These are phyloP conservation scores for Streblospio benedicti DNA, from an alignment of 1,140 invertebrate genomes.

Conservation along the genomic window DNA sequence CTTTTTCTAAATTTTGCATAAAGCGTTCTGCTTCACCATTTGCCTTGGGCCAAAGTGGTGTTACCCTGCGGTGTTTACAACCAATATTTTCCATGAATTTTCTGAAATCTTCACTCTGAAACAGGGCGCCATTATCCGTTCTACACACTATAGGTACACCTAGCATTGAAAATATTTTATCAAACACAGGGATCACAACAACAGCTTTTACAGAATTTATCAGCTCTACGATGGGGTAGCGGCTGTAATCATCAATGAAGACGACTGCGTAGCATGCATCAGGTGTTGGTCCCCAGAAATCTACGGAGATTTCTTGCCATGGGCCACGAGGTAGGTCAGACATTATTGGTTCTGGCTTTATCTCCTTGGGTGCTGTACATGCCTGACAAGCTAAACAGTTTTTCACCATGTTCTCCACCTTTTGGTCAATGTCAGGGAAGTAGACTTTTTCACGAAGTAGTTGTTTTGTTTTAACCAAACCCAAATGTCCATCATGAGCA, in stretches of 20 bases:
- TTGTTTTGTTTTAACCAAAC: constrained; percentile 16
- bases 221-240: constrained; percentile 11
- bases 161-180: no score
- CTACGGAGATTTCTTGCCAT: constrained; percentile 7
- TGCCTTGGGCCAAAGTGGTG: no score
- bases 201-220: no score
- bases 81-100: no score
- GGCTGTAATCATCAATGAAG: constrained; percentile 8
- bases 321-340: constrained; percentile 9
- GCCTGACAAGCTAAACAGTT: constrained; percentile 16
- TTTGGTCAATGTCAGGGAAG: constrained; percentile 14
- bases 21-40: no score
- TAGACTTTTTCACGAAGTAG: constrained; percentile 20
- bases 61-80: no score
- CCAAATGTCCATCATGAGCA: constrained; percentile 17
- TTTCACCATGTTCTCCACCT: constrained; percentile 12
- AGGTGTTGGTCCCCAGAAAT: constrained; percentile 10
- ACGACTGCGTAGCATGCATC: no score
- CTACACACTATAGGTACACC: no score
- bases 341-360: not conserved
- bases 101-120: no score
- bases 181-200: no score
- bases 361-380: not conserved
- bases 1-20: no score
- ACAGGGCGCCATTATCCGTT: no score